Conservation (phyloP, 2,888 invertebrate species). For the Hipparchia sbordonii region DNA sequence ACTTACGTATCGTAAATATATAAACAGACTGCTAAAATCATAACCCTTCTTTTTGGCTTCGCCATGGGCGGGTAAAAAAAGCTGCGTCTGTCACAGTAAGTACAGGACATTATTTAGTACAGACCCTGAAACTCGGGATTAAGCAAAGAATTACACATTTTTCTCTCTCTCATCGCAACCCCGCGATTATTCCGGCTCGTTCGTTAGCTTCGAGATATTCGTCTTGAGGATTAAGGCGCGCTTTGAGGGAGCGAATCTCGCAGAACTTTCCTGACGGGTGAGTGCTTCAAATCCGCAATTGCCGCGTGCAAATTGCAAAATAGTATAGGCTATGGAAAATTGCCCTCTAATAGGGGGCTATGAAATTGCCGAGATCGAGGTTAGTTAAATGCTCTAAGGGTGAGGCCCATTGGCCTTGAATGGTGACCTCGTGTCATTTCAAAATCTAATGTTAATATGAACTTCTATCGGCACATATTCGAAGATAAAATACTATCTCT, state of each 20-base stretch:
- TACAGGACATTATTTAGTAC: slow-evolving; percentile 68
- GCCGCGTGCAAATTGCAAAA: slow-evolving; percentile 68
- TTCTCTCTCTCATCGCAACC: slow-evolving; percentile 69
- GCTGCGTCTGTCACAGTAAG: slow-evolving; percentile 64
- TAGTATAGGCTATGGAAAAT: slow-evolving; percentile 54
- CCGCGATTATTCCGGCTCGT: slow-evolving; percentile 73
- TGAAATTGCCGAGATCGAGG: too few relatives aligned
- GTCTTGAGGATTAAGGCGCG: slow-evolving; percentile 78
- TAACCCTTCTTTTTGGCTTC: too few relatives aligned
- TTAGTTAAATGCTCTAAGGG: too few relatives aligned
- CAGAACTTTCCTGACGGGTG: slow-evolving; percentile 76
- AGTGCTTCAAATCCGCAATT: slow-evolving; percentile 74
- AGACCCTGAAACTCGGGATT: slow-evolving; percentile 67
- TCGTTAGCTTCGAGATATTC: slow-evolving; percentile 78
- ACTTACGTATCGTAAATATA: too few relatives aligned
- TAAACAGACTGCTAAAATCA: too few relatives aligned
- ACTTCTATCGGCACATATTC: too few relatives aligned
- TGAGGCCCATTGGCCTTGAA: too few relatives aligned
- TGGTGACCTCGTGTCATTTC: too few relatives aligned
- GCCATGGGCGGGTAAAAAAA: too few relatives aligned
- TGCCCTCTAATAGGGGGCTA: too few relatives aligned
- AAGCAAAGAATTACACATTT: slow-evolving; percentile 79
- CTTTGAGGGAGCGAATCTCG: slow-evolving; percentile 72
- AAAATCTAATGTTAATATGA: too few relatives aligned
- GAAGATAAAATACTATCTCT: too few relatives aligned